Percentiles rank a stretch among this genome's conserved stretches.
These are phyloP conservation scores for Ichneumoninae sp. DNA, from an alignment of 2,888 invertebrate species.

Conservation along the genomic window DNA sequence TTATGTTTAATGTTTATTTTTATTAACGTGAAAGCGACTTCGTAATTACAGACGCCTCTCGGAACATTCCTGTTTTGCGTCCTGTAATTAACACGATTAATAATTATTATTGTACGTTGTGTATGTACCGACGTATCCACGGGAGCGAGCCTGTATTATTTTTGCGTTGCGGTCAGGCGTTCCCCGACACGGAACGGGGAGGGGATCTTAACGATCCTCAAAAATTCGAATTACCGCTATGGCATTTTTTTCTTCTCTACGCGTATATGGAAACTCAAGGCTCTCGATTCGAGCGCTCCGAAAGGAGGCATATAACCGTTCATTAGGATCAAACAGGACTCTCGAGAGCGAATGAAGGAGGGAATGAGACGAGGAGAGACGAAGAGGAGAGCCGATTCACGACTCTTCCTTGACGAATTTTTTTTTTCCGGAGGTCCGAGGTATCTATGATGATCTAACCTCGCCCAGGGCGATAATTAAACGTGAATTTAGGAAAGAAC, in stretches of 20 bases:
- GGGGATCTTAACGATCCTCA: conserved; percentile 49
- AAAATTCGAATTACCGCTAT: conserved; percentile 50
- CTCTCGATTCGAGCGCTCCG: conserved; percentile 41
- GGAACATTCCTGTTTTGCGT: conserved; percentile 12
- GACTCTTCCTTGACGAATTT: conserved; percentile 55
- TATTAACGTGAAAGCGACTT: conserved; percentile 37
- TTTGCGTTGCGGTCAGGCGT: conserved; percentile 26
- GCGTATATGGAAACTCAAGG: conserved; percentile 34
- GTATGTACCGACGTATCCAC: conserved; percentile 11
- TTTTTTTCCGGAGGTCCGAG: conserved; percentile 52
- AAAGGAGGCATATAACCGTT: conserved; percentile 56
- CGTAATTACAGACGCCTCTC: conserved; percentile 34
- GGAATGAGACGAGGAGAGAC: conserved; percentile 27
- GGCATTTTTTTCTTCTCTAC: conserved; percentile 8
- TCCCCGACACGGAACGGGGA: neutral
- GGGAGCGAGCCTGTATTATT: conserved; percentile 35
- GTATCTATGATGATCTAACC: conserved; percentile 35
- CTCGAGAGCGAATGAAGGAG: conserved; percentile 48
- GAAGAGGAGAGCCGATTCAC: conserved; percentile 24
- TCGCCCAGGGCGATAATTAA: conserved; percentile 67
- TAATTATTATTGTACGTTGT: conserved; percentile 41
- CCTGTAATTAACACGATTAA: conserved; percentile 44
- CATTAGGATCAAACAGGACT: conserved; percentile 63
- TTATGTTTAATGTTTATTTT: neutral
- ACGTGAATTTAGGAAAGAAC: conserved; percentile 64